Evolutionary conservation across 2,888 invertebrate species (phyloP), one percentile per base, ranked within the genome.

Genomic region (Polyploca ridens): DNA sequence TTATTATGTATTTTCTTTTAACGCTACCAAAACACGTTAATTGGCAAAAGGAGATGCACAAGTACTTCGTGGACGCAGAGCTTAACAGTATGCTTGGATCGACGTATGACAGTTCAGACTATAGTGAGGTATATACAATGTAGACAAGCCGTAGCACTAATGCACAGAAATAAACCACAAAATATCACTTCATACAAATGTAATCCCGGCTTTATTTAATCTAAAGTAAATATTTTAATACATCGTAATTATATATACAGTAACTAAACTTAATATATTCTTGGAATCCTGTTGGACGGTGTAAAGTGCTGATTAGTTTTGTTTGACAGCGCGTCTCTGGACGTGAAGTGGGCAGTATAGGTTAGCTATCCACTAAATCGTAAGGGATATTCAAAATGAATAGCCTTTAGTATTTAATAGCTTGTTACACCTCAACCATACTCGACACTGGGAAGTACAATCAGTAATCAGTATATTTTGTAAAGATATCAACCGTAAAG

Each of bases 1-100:
- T 88, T 89, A 79, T 85, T 85, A 74, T 89, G 81, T 90, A 87
- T 91, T 91, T 88, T 86, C 86, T 87, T 91, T 92, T 90, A 41
- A 91, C 88, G 93, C 92, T 86, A 91, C 89, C 91, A 86, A 89
- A 86, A 88, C 90, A 90, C 90, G 86, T 86, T 89, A 88, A 91
- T 93, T 92, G 91, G 90, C 94, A 94, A 94, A 95, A 96, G 96
- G 95, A 95, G 95, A 96, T 96, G 96, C 96, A 96, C 95, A 96
- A 95, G 91, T 96, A 96, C 95, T 96, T 96, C 95, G 96, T 96
- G 96, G 96, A 97, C 88, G 97, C 96, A 83, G 97, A 97, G 94
- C 95, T 97, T 94, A 96, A 96, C 91, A 96, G 96, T 90, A 96
- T 96, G 96, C 95, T 96, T 90, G 95, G 95, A 90, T 91, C 95